Conservation (phyloP, 2,888 invertebrate species). For the Euclidia mi region DNA sequence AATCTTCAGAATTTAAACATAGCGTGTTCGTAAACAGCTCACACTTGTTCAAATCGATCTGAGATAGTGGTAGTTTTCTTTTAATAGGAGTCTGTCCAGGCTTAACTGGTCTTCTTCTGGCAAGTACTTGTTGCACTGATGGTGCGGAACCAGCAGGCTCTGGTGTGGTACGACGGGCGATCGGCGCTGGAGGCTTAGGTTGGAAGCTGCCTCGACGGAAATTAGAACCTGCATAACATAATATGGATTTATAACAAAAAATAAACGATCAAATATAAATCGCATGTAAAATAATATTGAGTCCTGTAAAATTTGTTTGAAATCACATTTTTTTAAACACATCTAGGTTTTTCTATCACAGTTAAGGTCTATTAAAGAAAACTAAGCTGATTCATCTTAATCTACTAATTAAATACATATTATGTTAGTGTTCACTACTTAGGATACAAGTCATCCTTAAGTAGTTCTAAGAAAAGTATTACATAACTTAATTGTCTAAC, state of each 20-base stretch:
- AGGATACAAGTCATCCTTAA: too few species aligned
- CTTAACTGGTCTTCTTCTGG: slow-evolving; percentile 69
- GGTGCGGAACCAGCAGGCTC: slow-evolving; percentile 67
- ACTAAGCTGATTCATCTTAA: too few species aligned
- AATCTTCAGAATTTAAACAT: slow-evolving; percentile 93
- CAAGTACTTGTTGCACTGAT: slow-evolving; percentile 49
- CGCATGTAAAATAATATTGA: too few species aligned
- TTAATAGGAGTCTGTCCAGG: slow-evolving; percentile 34
- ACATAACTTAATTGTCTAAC: too few species aligned
- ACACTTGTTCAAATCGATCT: slow-evolving; percentile 83
- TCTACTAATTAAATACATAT: too few species aligned
- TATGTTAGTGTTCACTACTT: too few species aligned
- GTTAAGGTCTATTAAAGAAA: too few species aligned
- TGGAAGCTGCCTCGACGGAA: slow-evolving; percentile 79
- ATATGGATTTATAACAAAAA: background rate
- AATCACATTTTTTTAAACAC: too few species aligned
- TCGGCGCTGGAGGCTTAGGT: slow-evolving; percentile 68
- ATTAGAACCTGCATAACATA: slow-evolving; percentile 62
- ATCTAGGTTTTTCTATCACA: too few species aligned
- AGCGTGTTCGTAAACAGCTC: slow-evolving; percentile 93
- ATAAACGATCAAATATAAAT: too few species aligned
- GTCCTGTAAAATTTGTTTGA: too few species aligned
- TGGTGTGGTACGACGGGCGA: slow-evolving; percentile 71
- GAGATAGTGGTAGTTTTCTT: slow-evolving; percentile 68
- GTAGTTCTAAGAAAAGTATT: too few species aligned